phyloP scores from a whole-genome alignment of 2,888 invertebrate genomes.

The Polyommatus iphigenia region DNA sequence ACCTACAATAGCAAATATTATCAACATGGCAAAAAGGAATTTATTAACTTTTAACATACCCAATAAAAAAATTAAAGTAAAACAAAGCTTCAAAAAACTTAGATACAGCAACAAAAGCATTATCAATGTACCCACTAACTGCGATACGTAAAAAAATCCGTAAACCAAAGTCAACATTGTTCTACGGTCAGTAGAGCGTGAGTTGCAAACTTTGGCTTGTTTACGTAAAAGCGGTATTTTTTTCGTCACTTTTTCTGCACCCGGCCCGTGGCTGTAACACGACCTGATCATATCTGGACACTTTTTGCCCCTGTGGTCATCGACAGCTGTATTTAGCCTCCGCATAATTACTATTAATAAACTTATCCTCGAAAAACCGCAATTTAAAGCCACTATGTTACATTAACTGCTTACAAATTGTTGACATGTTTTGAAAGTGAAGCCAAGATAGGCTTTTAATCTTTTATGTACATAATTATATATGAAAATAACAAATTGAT shows the following conservation, averaged over 20 bases:
- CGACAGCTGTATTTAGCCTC: constrained; percentile 60
- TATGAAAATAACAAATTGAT: no score
- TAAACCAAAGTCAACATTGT: constrained; percentile 50
- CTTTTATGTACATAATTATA: no score
- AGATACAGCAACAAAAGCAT: not conserved
- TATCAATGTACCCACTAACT: not conserved
- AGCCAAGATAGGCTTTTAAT: not conserved
- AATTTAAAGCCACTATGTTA: not conserved
- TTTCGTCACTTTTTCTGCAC: constrained; percentile 58
- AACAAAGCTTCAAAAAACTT: not conserved
- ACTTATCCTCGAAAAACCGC: constrained; percentile 19
- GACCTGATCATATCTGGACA: constrained; percentile 76
- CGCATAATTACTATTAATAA: constrained; percentile 20
- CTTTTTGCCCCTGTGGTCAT: constrained; percentile 77
- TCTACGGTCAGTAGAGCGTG: constrained; percentile 60
- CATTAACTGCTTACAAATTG: constrained; percentile 16
- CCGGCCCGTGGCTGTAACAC: constrained; percentile 70
- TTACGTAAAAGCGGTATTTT: constrained; percentile 64
- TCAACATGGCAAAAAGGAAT: no score
- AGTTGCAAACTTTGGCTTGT: constrained; percentile 49
- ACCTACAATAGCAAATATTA: not conserved
- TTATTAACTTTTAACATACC: no score
- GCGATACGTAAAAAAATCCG: constrained; percentile 38
- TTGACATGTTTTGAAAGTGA: not conserved
- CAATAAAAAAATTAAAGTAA: not conserved